Evolutionary conservation across 2,888 invertebrate genomes (phyloP).

Genomic region (Drosophila pseudotakahashii): DNA sequence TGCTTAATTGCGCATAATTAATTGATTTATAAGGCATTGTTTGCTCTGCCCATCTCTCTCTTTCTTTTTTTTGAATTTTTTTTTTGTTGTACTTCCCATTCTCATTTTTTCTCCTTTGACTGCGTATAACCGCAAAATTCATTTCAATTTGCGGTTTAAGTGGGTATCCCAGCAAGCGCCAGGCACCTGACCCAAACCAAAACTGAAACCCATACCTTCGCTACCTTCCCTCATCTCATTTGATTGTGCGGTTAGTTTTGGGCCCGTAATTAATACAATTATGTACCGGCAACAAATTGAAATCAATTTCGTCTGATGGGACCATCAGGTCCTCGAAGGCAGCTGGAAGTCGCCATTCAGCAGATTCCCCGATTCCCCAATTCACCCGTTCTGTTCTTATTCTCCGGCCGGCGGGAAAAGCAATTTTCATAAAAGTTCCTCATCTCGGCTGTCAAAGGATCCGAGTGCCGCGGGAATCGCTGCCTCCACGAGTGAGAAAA

Average conservation of each 20-base stretch:
- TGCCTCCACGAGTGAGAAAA: conserved; percentile 18
- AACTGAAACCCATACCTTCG: neutral
- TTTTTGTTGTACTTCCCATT: neutral
- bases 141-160: conserved; percentile 58
- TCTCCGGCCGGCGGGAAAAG: conserved; percentile 12
- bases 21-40: conserved; percentile 38
- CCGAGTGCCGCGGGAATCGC: conserved; percentile 11
- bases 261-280: conserved; percentile 31
- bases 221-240: conserved; percentile 14
- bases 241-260: conserved; percentile 29
- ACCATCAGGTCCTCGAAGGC: neutral
- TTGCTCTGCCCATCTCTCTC: conserved; percentile 1
- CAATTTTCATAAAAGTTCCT: conserved; percentile 18
- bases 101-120: neutral
- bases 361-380: neutral
- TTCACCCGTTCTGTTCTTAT: neutral
- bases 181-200: conserved; percentile 19
- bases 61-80: neutral
- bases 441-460: conserved; percentile 17
- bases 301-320: conserved; percentile 23
- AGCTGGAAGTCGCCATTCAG: conserved; percentile 12
- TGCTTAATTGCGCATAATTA: conserved; percentile 55
- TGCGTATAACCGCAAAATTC: conserved; percentile 49
- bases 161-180: conserved; percentile 19
- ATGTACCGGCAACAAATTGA: conserved; percentile 15